Evolutionary conservation across 2,888 invertebrate species (phyloP).

Genomic region (Mesorhabditis belari): DNA sequence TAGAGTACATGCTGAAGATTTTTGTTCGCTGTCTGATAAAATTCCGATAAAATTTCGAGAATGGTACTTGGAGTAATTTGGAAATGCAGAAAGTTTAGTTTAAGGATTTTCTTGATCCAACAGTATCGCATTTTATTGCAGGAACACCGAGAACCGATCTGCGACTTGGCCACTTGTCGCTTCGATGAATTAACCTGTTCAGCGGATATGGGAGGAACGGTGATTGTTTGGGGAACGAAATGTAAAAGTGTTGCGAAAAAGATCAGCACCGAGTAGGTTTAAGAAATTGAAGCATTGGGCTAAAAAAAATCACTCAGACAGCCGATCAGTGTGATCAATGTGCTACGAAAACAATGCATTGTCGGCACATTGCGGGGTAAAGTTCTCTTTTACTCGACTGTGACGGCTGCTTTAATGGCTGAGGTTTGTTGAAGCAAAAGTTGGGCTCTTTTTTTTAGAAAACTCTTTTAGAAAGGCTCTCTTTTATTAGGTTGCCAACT

Average conservation of each 20-base stretch:
- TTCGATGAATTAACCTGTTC: slow-evolving; percentile 47
- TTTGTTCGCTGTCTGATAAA: too few relatives aligned
- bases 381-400: slow-evolving; percentile 21
- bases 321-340: slow-evolving; percentile 35
- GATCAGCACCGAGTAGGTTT: slow-evolving; percentile 33
- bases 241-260: slow-evolving; percentile 30
- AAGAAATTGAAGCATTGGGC: background rate
- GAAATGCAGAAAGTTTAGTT: too few relatives aligned
- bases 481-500: too few relatives aligned
- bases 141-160: slow-evolving; percentile 39
- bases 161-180: slow-evolving; percentile 46
- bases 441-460: too few relatives aligned
- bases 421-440: slow-evolving; percentile 14
- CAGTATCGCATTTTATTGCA: too few relatives aligned
- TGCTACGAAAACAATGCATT: slow-evolving; percentile 44
- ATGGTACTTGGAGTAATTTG: too few relatives aligned
- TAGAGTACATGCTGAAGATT: too few relatives aligned
- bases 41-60: too few relatives aligned
- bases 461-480: too few relatives aligned
- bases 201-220: slow-evolving; percentile 30
- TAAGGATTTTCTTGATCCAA: too few relatives aligned
- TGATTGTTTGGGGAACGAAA: slow-evolving; percentile 44
- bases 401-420: slow-evolving; percentile 35
- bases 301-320: slow-evolving; percentile 11
- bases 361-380: slow-evolving; percentile 35